Conservation (phyloP, 2,113 vertebrate species). For the Lagopus leucura region DNA sequence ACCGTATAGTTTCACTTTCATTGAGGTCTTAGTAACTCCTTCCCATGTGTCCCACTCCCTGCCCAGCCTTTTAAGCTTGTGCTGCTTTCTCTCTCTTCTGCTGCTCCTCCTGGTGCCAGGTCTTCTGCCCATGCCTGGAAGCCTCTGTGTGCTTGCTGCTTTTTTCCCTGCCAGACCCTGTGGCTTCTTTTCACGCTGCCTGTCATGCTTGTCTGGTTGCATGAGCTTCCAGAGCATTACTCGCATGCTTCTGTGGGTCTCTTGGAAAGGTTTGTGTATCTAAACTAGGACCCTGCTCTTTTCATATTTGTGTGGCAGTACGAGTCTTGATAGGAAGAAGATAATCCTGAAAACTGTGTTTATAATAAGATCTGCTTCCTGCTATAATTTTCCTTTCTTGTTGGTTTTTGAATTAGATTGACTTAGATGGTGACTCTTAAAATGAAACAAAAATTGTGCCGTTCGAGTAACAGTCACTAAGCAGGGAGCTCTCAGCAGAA, state of each 20-base stretch:
- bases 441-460: background rate
- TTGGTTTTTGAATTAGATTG: conserved; percentile 24
- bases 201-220: background rate
- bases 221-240: background rate
- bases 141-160: background rate
- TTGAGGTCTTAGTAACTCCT: background rate
- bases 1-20: background rate
- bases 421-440: background rate
- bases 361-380: conserved; percentile 14
- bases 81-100: background rate
- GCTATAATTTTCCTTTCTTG: conserved; percentile 11
- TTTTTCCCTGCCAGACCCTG: background rate
- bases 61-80: background rate
- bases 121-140: background rate
- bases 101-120: background rate
- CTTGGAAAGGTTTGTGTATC: background rate
- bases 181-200: background rate
- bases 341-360: background rate
- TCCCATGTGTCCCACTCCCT: background rate
- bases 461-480: background rate
- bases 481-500: background rate
- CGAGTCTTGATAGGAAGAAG: background rate
- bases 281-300: background rate
- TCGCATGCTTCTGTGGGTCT: background rate
- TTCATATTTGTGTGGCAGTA: background rate